These are phyloP conservation scores for Parasteatoda tepidariorum DNA, from an alignment of 1,140 invertebrate genomes.

Conservation along the genomic window DNA sequence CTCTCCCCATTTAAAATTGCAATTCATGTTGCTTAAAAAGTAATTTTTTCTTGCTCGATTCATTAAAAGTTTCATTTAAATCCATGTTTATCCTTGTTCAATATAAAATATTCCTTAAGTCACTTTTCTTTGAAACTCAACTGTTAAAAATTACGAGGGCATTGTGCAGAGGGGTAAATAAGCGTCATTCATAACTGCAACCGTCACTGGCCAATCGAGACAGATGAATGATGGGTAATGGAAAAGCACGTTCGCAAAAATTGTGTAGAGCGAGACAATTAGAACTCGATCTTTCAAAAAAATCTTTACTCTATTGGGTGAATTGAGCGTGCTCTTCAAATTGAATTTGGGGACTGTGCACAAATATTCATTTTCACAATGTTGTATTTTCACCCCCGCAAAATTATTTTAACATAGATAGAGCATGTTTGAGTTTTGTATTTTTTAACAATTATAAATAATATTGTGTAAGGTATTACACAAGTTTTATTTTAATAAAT, in stretches of 20 bases:
- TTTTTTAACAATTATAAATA: neutral
- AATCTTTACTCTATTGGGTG: neutral
- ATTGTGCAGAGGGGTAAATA: neutral
- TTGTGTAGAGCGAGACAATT: conserved; percentile 24
- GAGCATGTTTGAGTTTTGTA: neutral
- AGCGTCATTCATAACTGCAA: neutral
- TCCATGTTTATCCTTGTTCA: no score
- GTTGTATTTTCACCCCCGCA: neutral
- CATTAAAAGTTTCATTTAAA: no score
- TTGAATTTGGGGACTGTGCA: neutral
- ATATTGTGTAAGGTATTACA: neutral
- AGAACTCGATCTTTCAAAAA: neutral
- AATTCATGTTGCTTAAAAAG: no score
- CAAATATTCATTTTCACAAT: neutral
- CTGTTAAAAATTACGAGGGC: neutral
- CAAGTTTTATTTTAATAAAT: neutral
- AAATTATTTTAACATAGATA: neutral
- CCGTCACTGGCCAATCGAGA: neutral
- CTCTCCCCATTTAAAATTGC: no score
- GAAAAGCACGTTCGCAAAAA: neutral
- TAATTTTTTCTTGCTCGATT: no score
- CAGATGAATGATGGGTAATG: conserved; percentile 3
- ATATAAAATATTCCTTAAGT: no score
- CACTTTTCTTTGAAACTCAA: neutral
- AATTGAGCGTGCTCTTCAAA: neutral